Evolutionary conservation across 2,888 invertebrate species (phyloP).

Genomic region (Rotaria socialis): DNA sequence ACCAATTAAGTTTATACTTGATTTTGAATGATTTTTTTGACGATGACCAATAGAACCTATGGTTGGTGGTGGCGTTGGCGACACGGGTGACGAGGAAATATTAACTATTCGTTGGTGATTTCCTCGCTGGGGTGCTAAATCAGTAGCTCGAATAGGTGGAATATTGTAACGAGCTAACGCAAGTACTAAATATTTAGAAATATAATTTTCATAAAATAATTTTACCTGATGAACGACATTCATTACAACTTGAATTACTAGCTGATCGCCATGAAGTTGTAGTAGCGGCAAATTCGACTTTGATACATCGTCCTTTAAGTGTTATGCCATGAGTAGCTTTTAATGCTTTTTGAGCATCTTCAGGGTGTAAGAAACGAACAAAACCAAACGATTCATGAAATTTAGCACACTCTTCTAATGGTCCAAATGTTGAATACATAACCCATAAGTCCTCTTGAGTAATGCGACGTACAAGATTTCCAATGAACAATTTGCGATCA

Average conservation of each 20-base stretch:
- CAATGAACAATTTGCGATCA: conserved; percentile 17
- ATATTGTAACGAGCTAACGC: neutral
- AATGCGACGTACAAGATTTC: conserved; percentile 25
- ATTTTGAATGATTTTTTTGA: neutral
- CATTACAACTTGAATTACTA: neutral
- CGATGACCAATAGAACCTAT: neutral
- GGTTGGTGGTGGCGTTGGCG: neutral
- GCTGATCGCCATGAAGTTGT: conserved; percentile 14
- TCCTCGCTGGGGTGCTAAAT: neutral
- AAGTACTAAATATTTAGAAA: neutral
- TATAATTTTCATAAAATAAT: neutral
- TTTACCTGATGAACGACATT: conserved; percentile 1
- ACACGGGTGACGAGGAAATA: neutral
- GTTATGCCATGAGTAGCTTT: conserved; percentile 17
- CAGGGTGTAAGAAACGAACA: conserved; percentile 18
- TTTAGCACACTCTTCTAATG: conserved; percentile 18
- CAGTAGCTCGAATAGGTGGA: conserved; percentile 12
- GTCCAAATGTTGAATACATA: conserved; percentile 5
- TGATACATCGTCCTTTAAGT: conserved; percentile 10
- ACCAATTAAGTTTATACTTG: neutral
- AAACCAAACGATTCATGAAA: conserved; percentile 30
- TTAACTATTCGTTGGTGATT: neutral
- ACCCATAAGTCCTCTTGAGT: conserved; percentile 3
- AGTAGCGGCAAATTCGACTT: conserved; percentile 26
- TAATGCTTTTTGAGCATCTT: conserved; percentile 32